A percentile compares a stretch with the other conserved stretches of the same genome.
Evolutionary conservation across 2,797 vertebrate genomes (phyloP).

Genomic region (Carduelis carduelis): DNA sequence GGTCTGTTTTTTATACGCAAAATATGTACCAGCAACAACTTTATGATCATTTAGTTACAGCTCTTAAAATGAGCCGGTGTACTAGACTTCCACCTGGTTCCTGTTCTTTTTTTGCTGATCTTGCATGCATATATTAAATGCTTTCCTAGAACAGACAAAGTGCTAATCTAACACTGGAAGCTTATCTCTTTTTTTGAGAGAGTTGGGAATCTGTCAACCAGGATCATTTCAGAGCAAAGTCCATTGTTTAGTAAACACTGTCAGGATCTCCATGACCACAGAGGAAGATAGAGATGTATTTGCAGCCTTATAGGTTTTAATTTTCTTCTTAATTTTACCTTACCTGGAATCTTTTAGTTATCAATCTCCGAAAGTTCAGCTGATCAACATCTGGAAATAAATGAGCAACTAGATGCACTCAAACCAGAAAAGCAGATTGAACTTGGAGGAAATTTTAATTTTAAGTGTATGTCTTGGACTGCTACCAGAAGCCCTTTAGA

Average conservation of each 20-base stretch:
- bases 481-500: slow-evolving; percentile 40
- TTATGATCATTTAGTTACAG: slow-evolving; percentile 47
- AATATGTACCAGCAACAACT: slow-evolving; percentile 4
- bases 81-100: slow-evolving; percentile 2
- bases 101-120: background rate
- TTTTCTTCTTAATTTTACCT: background rate
- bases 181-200: background rate
- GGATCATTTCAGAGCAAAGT: background rate
- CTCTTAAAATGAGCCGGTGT: background rate
- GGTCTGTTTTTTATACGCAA: slow-evolving; percentile 18
- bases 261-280: background rate
- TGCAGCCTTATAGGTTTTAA: background rate
- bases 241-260: background rate
- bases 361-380: background rate
- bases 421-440: slow-evolving; percentile 31
- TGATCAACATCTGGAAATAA: slow-evolving; percentile 2
- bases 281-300: background rate
- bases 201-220: background rate
- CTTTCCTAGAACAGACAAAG: background rate
- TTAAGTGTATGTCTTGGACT: slow-evolving; percentile 55
- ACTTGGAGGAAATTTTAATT: slow-evolving; percentile 12
- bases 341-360: background rate
- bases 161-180: background rate
- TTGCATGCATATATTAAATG: background rate
- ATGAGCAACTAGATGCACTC: background rate